Percentiles rank a stretch among this genome's conserved stretches.
These are phyloP conservation scores for Colletes latitarsis DNA, from an alignment of 1,140 invertebrate genomes.

Conservation along the genomic window DNA sequence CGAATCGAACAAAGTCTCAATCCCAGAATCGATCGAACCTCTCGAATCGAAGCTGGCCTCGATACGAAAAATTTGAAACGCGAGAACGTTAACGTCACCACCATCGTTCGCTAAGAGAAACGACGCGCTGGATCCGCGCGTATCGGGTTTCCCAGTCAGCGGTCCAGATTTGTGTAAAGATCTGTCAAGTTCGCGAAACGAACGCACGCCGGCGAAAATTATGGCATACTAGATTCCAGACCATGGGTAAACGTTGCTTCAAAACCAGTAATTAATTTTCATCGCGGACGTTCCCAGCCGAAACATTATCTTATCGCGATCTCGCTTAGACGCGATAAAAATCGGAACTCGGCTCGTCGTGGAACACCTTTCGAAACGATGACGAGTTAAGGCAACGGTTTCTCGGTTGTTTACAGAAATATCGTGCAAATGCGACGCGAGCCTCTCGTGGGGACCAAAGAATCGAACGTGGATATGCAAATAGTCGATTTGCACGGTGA, in stretches of 20 bases:
- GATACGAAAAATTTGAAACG: conserved; percentile 42
- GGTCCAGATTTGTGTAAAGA: conserved; percentile 46
- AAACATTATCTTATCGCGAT: conserved; percentile 17
- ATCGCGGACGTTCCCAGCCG: background rate
- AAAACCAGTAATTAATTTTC: conserved; percentile 33
- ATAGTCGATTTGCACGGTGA: too few species aligned
- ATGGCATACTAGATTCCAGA: conserved; percentile 32
- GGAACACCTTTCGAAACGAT: background rate
- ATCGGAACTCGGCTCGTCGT: background rate
- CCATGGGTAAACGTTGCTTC: conserved; percentile 22
- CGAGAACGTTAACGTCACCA: conserved; percentile 28
- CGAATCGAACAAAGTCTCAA: conserved; percentile 11
- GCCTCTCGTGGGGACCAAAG: too few species aligned
- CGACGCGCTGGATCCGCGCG: background rate
- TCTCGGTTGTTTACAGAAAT: too few species aligned
- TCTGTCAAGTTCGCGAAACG: conserved; percentile 30
- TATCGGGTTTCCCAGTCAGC: conserved; percentile 42
- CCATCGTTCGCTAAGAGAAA: conserved; percentile 33
- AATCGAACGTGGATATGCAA: too few species aligned
- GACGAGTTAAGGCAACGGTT: background rate
- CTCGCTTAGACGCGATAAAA: background rate
- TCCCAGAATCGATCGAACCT: background rate
- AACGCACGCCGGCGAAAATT: conserved; percentile 21
- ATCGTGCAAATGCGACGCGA: too few species aligned
- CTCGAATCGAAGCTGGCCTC: background rate